Conservation (phyloP, 23 tunicate genomes). For the Diplosoma virens region DNA sequence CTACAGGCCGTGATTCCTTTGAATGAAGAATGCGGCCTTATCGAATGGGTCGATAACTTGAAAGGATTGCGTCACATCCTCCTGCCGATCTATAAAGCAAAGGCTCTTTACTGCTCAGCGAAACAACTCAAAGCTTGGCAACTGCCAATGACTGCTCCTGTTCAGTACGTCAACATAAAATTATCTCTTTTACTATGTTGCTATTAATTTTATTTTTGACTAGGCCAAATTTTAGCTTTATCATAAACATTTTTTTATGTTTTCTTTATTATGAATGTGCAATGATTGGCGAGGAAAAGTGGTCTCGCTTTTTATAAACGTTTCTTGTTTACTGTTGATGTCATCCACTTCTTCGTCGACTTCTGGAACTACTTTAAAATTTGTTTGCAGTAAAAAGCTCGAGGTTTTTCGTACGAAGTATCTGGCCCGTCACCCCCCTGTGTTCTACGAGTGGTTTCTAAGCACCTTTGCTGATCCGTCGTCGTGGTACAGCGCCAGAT, state of each 20-base stretch:
- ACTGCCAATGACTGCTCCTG: slow-evolving; percentile 33
- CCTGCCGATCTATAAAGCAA: slow-evolving; percentile 62
- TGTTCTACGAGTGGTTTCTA: slow-evolving; percentile 88
- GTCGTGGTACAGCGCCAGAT: slow-evolving; percentile 79
- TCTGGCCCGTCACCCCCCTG: slow-evolving; percentile 84
- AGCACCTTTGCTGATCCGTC: slow-evolving; percentile 78
- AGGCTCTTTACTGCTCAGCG: slow-evolving; percentile 37
- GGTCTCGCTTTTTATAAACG: too few species aligned
- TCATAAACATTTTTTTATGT: too few species aligned
- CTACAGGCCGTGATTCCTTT: slow-evolving; percentile 92
- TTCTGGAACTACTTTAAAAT: too few species aligned
- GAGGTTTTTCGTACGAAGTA: slow-evolving; percentile 66
- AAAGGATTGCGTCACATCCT: slow-evolving; percentile 75
- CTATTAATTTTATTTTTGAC: neutral
- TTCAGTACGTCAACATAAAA: slow-evolving; percentile 30
- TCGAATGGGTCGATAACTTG: slow-evolving; percentile 90
- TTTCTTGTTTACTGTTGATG: too few species aligned
- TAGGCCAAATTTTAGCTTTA: neutral
- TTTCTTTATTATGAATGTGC: too few species aligned
- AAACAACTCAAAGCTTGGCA: slow-evolving; percentile 63
- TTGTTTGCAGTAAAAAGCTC: slow-evolving; percentile 71
- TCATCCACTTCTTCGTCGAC: too few species aligned
- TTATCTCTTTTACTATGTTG: too few species aligned
- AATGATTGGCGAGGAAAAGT: too few species aligned
- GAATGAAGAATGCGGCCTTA: slow-evolving; percentile 93